Base-by-base conservation (phyloP, 2,797 vertebrate species). In the Rhyacichthys aspro region DNA sequence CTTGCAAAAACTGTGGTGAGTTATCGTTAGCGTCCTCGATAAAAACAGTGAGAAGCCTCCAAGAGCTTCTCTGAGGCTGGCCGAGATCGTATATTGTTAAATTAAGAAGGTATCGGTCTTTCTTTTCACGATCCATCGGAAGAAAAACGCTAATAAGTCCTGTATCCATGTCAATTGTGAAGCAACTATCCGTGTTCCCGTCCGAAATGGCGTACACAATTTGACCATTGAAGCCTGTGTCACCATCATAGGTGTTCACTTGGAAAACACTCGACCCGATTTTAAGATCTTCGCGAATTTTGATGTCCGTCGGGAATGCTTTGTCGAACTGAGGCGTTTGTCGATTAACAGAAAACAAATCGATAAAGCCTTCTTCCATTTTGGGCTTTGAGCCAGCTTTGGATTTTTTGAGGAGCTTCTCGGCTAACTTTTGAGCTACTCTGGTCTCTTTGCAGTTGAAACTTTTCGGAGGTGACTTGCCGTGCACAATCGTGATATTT, bases 201-300 rank as follows among this genome's bases (percentile, higher is more conserved):
- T 93, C 93, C 14, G 96, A 92, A 88, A 99, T 96, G 15, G 95
- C 90, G 43, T 94, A 96, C 5, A 98, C 79, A 54, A 99, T 90
- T 84, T 94, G 96, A 59, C 98, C 98, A 49, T 98, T 98, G 86
- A 99, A 99, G 62, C 98, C 97, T 9, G 96, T 94, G 78, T 99
- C 98, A 0, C 93, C 90, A 83, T 99, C 98, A 0, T 92, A 94
- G 7, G 96, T 95, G 82, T 93, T 94, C 62, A 99, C 95, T 69
- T 91, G 92, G 49, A 97, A 89, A 62, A 99, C 92, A 46, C 91
- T 93, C 2, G 91, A 88, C 69, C 95, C 95, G 9, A 95, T 82
- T 0, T 91, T 90, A 14, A 96, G 87, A 76, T 98, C 94, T 82
- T 99, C 98, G 11, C 76, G 88, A 36, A 98, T 95, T 15, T 92